These are phyloP conservation scores for Glaucomys volans DNA, from an alignment of 2,113 vertebrate genomes.

Conservation along the genomic window DNA sequence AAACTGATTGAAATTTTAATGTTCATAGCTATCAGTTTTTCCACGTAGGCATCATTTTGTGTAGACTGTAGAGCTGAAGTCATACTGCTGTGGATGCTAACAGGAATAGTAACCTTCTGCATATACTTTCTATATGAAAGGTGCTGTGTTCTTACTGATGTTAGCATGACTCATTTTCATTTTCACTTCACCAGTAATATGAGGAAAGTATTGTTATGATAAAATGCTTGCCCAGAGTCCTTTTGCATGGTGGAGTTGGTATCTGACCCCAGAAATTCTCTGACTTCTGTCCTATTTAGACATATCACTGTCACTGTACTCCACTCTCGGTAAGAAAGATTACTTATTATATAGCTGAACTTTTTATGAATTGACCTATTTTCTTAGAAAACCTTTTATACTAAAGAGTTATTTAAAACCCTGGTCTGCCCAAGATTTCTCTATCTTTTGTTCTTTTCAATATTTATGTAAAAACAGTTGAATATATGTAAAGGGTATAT, in stretches of 20 bases:
- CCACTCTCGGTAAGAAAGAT: not conserved
- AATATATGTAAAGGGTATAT: not conserved
- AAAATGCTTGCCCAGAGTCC: not conserved
- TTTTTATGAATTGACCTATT: not conserved
- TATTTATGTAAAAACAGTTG: not conserved
- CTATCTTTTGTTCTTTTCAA: not conserved
- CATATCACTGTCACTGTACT: not conserved
- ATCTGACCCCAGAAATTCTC: not conserved
- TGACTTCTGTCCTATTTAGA: not conserved
- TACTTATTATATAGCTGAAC: not conserved
- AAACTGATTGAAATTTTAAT: not conserved
- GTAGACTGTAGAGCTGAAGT: not conserved
- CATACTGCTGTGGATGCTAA: not conserved
- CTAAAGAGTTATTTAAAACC: not conserved
- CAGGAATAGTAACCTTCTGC: not conserved
- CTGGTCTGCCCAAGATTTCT: not conserved
- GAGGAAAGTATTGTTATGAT: not conserved
- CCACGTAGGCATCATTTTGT: not conserved
- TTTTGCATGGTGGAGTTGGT: not conserved
- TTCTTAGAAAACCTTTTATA: not conserved
- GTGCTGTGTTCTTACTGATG: fast-evolving
- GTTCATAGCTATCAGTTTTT: not conserved
- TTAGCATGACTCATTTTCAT: not conserved
- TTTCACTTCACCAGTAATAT: not conserved
- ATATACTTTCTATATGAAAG: not conserved